Evolutionary conservation across 2,797 vertebrate genomes (phyloP).

Genomic region (Taenioides sp.): DNA sequence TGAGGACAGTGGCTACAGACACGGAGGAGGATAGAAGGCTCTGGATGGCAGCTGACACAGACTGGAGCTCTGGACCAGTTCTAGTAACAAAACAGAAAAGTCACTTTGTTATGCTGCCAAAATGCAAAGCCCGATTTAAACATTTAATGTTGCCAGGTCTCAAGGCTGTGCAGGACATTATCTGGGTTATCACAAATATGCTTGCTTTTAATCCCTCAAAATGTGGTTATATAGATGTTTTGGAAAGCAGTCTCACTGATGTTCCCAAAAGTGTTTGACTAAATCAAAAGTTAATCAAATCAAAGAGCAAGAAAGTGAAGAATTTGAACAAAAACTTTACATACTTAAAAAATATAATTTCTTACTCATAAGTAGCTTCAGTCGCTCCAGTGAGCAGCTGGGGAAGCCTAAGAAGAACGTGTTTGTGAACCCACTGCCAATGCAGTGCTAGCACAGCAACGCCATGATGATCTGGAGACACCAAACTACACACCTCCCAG

Average conservation of each 20-base stretch:
- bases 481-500: constrained; percentile 83
- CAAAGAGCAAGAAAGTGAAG: background rate
- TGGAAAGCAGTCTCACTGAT: background rate
- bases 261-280: no score
- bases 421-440: constrained; percentile 97
- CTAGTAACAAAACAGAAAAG: background rate
- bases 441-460: constrained; percentile 89
- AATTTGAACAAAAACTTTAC: background rate
- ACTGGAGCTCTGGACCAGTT: constrained; percentile 84
- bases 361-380: constrained; percentile 82
- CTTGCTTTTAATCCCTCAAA: no score
- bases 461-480: constrained; percentile 82
- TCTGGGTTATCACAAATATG: no score
- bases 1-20: constrained; percentile 77
- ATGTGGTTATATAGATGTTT: no score
- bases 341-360: background rate
- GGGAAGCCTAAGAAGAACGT: constrained; percentile 83
- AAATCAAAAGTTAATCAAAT: background rate
- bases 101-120: background rate
- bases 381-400: constrained; percentile 82
- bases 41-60: constrained; percentile 87
- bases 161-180: no score
- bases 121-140: background rate
- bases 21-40: constrained; percentile 80
- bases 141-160: background rate